Conservation (phyloP, 2,888 invertebrate genomes). For the Yponomeuta malinellus region DNA sequence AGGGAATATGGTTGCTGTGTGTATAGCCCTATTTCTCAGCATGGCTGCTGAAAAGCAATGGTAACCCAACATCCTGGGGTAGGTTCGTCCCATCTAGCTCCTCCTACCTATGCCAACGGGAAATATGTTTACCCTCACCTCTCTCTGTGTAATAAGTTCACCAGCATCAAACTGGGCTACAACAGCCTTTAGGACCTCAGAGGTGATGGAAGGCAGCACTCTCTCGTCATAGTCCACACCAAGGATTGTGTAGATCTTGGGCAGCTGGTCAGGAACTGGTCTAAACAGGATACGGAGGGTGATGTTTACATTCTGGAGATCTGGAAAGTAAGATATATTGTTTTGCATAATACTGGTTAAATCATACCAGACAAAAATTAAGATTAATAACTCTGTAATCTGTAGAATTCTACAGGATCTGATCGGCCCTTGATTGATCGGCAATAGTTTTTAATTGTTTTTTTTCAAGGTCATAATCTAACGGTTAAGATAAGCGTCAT, state of each 20-base stretch:
- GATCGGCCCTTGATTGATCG: too few relatives aligned
- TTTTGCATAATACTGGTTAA: neutral
- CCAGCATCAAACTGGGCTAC: conserved; percentile 99
- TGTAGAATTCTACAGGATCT: too few relatives aligned
- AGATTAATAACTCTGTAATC: too few relatives aligned
- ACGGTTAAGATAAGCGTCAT: neutral
- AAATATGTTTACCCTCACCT: conserved; percentile 66
- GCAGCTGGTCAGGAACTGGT: conserved; percentile 94
- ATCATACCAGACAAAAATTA: too few relatives aligned
- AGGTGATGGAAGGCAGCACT: conserved; percentile 98
- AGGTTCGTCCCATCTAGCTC: too few relatives aligned
- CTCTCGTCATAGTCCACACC: conserved; percentile 99
- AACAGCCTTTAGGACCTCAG: conserved; percentile 98
- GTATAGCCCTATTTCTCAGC: too few relatives aligned
- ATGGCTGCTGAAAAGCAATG: too few relatives aligned
- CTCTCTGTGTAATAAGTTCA: conserved; percentile 98
- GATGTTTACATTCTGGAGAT: conserved; percentile 99
- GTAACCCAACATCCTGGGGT: too few relatives aligned
- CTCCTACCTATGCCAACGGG: too few relatives aligned
- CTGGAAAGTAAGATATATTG: conserved; percentile 65
- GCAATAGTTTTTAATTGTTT: too few relatives aligned
- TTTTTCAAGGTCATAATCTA: too few relatives aligned
- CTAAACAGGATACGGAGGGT: conserved; percentile 98
- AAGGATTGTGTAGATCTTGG: conserved; percentile 96
- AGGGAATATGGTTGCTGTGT: too few relatives aligned